Evolutionary conservation across 2,797 vertebrate species (phyloP).

Genomic region (Florisuga fusca): DNA sequence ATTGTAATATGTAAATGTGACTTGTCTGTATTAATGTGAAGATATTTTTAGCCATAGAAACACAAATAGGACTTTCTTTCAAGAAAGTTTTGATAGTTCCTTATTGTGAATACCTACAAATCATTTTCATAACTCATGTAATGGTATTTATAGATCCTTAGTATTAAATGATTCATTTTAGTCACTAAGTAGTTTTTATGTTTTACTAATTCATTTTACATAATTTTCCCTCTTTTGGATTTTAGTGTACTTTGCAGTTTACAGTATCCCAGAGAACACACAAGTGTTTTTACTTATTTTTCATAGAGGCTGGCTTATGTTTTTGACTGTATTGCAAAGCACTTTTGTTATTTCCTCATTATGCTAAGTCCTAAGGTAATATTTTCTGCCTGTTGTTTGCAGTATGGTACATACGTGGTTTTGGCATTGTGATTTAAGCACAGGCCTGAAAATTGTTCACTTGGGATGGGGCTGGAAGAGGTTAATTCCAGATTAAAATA

Average conservation of each 20-base stretch:
- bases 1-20: conserved; percentile 34
- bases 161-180: not conserved
- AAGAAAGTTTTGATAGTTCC: conserved; percentile 1
- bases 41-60: conserved; percentile 24
- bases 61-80: conserved; percentile 13
- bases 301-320: not conserved
- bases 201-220: conserved; percentile 39
- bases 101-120: not conserved
- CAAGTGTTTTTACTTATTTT: not conserved
- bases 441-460: not conserved
- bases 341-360: conserved; percentile 28
- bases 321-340: conserved; percentile 27
- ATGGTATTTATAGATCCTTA: conserved; percentile 18
- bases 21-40: conserved; percentile 29
- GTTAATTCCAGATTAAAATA: not conserved
- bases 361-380: conserved; percentile 23
- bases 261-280: not conserved
- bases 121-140: not conserved
- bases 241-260: not conserved
- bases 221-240: not conserved
- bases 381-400: conserved; percentile 43
- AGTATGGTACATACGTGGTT: not conserved
- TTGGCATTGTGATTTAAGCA: conserved; percentile 4
- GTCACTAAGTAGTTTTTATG: not conserved
- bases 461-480: not conserved